Evolutionary conservation across 1,140 invertebrate species (phyloP).

Genomic region (Drosophila burlai): DNA sequence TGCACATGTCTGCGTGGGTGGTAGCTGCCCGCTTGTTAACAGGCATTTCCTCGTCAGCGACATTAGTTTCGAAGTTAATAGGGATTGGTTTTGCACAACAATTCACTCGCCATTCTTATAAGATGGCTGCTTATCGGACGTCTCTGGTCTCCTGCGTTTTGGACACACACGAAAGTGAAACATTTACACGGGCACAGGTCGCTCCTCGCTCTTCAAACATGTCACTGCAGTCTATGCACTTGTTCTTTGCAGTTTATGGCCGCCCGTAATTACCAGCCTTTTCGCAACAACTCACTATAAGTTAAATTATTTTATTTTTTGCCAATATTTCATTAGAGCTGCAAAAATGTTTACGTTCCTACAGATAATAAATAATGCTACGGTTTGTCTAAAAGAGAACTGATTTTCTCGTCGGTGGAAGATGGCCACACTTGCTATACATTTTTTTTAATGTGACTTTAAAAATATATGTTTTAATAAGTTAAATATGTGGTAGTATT

Average conservation of each 20-base stretch:
- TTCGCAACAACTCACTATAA: conserved; percentile 9
- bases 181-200: conserved; percentile 13
- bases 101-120: conserved; percentile 29
- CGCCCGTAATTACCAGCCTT: background rate
- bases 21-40: background rate
- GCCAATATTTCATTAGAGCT: conserved; percentile 9
- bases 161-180: conserved; percentile 16
- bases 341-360: conserved; percentile 12
- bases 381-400: background rate
- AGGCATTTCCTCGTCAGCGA: background rate
- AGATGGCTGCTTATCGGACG: conserved; percentile 41
- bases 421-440: background rate
- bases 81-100: background rate
- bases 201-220: background rate
- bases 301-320: conserved; percentile 16
- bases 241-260: background rate
- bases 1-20: conserved; percentile 55
- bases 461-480: too few species aligned
- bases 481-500: too few species aligned
- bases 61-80: conserved; percentile 1
- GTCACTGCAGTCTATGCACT: background rate
- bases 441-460: too few species aligned
- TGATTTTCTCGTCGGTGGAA: background rate
- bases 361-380: conserved; percentile 5
- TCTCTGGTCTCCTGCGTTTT: conserved; percentile 4